Evolutionary conservation across 1,140 invertebrate genomes (phyloP), one percentile per base, ranked within the genome.

Genomic region (Hylaeus anthracinus): DNA sequence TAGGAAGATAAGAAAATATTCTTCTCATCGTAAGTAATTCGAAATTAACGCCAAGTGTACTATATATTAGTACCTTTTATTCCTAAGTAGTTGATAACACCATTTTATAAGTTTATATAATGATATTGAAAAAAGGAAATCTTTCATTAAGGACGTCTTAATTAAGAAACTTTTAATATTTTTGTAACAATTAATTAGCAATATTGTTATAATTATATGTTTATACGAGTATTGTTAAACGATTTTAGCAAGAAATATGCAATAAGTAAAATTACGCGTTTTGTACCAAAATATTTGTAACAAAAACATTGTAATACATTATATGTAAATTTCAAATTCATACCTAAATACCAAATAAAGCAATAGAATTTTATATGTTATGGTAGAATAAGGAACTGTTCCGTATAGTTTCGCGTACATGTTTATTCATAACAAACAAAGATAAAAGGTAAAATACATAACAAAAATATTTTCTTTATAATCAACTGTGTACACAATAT

Each of bases 171-270:
- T 61, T 69, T 69, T 55, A 51, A 81, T 86, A 86, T 86, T 74
- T 78, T 77, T 79, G 56, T 65, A 77, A 81, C 5, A n/a, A 82
- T 60, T 72, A 45, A 63, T 1, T 58, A 82, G 80, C 66, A 66
- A 82, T 82, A 82, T 51, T 79, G 69, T 72, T 79, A 66, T 73
- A 10, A 69, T 48, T 60, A 48, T 72, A n/a, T n/a, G 64, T 76
- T 58, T 67, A 48, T 67, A 74, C 72, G 41, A 64, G 37, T 77
- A 26, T 41, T 64, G 45, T 63, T 61, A 51, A 73, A 73, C 5
- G n/a, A 43, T 37, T 58, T 64, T 26, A 37, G 26, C 15, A 15
- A 51, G 26, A 4, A 43, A 56, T 56, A 41, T 58, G 69, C 51
- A 71, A 72, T 63, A 72, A 37, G 60, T 63, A 61, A 39, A 55